phyloP scores from a whole-genome alignment of 37 sponge, comb jelly and placozoan genomes.

The Ephydatia muelleri region DNA sequence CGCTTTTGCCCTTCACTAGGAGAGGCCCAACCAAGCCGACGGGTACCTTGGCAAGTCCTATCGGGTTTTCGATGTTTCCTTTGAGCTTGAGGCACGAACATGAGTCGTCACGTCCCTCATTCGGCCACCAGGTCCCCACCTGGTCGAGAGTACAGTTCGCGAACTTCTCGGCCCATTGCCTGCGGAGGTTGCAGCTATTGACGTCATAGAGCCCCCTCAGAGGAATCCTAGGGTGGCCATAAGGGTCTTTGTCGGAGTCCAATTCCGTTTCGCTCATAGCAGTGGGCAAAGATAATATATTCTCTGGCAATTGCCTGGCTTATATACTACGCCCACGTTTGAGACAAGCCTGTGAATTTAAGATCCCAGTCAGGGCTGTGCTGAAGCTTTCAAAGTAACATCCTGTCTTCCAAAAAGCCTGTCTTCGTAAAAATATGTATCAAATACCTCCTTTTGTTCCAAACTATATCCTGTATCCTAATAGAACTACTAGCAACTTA shows the following conservation, averaged over 20 bases:
- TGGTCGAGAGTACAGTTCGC: conserved; percentile 36
- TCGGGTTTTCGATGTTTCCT: conserved; percentile 79
- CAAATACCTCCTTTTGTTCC: too few relatives aligned
- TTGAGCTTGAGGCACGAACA: conserved; percentile 63
- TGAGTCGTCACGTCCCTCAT: conserved; percentile 56
- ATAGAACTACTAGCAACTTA: too few relatives aligned
- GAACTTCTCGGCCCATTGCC: conserved; percentile 72
- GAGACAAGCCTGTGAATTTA: too few relatives aligned
- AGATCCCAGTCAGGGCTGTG: too few relatives aligned
- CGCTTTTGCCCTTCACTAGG: conserved; percentile 52
- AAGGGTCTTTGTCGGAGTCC: conserved; percentile 47
- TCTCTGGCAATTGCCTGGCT: too few relatives aligned
- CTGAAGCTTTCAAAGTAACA: too few relatives aligned
- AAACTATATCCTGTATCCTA: too few relatives aligned
- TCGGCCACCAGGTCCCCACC: conserved; percentile 71
- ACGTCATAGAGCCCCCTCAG: conserved; percentile 67
- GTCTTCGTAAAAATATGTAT: too few relatives aligned
- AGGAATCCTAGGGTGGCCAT: conserved; percentile 77
- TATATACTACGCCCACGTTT: too few relatives aligned
- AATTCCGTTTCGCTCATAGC: not conserved
- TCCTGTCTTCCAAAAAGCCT: too few relatives aligned
- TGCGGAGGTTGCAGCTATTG: conserved; percentile 44
- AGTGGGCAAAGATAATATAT: not conserved
- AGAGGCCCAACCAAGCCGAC: conserved; percentile 69
- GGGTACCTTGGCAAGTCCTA: conserved; percentile 75